Evolutionary conservation across 2,888 invertebrate genomes (phyloP).

Genomic region (Leptinotarsa rubiginosa): DNA sequence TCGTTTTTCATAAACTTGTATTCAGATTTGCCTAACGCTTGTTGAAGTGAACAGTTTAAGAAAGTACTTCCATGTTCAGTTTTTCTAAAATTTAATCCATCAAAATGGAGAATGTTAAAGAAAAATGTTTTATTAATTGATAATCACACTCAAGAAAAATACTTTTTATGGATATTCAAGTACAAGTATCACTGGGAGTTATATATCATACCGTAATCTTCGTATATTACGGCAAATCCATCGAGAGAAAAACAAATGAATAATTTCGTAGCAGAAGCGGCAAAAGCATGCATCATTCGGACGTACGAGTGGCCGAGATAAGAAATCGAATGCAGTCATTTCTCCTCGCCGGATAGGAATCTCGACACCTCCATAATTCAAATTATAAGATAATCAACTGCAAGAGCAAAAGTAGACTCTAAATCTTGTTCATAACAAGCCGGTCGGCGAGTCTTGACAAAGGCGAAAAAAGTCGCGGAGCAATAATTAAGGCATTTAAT

Average conservation of each 20-base stretch:
- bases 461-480: slow-evolving; percentile 16
- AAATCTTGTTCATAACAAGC: slow-evolving; percentile 34
- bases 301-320: slow-evolving; percentile 43
- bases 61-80: no score
- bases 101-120: no score
- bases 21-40: no score
- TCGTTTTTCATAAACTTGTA: no score
- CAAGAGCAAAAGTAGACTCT: slow-evolving; percentile 31
- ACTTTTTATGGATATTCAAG: no score
- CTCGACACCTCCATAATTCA: slow-evolving; percentile 48
- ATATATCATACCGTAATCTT: slow-evolving; percentile 20
- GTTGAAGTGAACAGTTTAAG: no score
- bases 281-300: slow-evolving; percentile 39
- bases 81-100: no score
- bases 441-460: slow-evolving; percentile 18
- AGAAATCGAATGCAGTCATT: slow-evolving; percentile 43
- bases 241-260: slow-evolving; percentile 33
- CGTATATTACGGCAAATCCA: slow-evolving; percentile 28
- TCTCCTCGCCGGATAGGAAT: slow-evolving; percentile 43
- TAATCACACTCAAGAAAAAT: no score
- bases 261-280: slow-evolving; percentile 25
- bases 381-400: slow-evolving; percentile 47
- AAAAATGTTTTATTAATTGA: no score
- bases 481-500: slow-evolving; percentile 20
- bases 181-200: no score